phyloP scores from a whole-genome alignment of 2,888 invertebrate genomes.

The Luperina nickerlii region DNA sequence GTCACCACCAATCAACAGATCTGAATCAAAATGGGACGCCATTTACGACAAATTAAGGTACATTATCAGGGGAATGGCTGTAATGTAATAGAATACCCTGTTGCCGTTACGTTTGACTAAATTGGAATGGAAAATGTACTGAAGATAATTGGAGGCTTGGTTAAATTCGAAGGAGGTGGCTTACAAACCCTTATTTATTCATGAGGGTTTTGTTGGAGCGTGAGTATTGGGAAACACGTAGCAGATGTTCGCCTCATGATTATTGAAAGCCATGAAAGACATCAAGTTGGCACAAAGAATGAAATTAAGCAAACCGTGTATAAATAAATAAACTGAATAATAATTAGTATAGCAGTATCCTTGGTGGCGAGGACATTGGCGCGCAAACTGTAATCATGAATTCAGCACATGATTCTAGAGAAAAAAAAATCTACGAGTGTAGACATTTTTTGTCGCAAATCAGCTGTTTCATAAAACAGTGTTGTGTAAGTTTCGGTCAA shows the following conservation, averaged over 20 bases:
- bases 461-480: no score
- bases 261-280: neutral
- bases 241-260: neutral
- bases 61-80: slow-evolving; percentile 66
- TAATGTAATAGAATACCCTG: slow-evolving; percentile 63
- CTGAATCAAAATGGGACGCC: slow-evolving; percentile 61
- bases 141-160: slow-evolving; percentile 31
- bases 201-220: neutral
- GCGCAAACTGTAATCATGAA: no score
- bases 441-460: no score
- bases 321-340: neutral
- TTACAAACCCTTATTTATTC: slow-evolving; percentile 34
- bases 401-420: no score
- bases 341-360: neutral
- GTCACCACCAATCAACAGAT: slow-evolving; percentile 48
- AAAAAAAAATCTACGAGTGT: no score
- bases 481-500: no score
- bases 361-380: no score
- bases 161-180: slow-evolving; percentile 29
- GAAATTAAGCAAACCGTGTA: neutral
- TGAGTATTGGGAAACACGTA: neutral
- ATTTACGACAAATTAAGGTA: slow-evolving; percentile 67
- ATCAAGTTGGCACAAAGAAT: neutral
- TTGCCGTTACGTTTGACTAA: slow-evolving; percentile 61
- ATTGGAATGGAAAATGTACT: slow-evolving; percentile 59